phyloP scores from a whole-genome alignment of 2,888 invertebrate species.

The Augiades crinisus region DNA sequence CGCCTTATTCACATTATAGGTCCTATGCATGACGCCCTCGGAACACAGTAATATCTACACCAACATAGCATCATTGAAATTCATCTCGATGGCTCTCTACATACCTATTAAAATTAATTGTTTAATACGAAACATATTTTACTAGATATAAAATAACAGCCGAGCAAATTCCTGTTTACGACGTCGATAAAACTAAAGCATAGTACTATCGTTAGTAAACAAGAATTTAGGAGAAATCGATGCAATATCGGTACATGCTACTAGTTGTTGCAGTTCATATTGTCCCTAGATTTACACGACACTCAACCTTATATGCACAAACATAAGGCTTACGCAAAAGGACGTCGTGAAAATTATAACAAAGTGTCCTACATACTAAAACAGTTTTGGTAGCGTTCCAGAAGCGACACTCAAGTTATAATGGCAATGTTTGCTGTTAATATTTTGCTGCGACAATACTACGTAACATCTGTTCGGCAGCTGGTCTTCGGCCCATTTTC shows the following conservation, averaged over 20 bases:
- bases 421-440: constrained; percentile 41
- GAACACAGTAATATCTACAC: too few species aligned
- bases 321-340: neutral
- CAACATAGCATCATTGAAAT: too few species aligned
- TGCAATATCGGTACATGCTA: constrained; percentile 17
- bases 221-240: constrained; percentile 26
- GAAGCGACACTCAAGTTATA: constrained; percentile 26
- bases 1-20: too few species aligned
- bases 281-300: neutral
- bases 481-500: constrained; percentile 52
- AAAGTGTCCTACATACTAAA: constrained; percentile 13
- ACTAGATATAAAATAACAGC: constrained; percentile 7
- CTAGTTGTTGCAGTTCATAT: neutral
- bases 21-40: too few species aligned
- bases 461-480: constrained; percentile 55
- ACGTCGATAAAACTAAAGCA: constrained; percentile 14
- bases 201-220: constrained; percentile 9
- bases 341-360: neutral
- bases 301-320: neutral
- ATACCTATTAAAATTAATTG: neutral
- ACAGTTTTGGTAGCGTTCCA: constrained; percentile 32
- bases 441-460: constrained; percentile 44
- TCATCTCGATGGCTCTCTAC: too few species aligned
- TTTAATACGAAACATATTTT: neutral
- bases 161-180: constrained; percentile 15